Evolutionary conservation across 2,797 vertebrate species (phyloP).

Genomic region (Danio jaintianensis): DNA sequence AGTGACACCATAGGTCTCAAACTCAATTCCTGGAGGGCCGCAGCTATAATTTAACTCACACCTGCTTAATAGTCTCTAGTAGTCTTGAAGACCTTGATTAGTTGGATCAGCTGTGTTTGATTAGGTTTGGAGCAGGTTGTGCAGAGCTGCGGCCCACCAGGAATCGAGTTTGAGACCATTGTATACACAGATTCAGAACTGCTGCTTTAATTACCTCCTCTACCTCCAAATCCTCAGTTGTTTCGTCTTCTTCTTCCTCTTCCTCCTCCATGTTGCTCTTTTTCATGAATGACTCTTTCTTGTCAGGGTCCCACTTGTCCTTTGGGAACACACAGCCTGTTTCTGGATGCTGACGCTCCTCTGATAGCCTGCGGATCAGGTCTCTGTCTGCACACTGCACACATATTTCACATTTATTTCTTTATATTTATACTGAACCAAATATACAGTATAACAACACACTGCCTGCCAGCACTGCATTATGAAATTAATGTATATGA

Average conservation of each 20-base stretch:
- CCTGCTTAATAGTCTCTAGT: too few relatives aligned
- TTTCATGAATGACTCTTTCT: slow-evolving; percentile 69
- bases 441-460: neutral
- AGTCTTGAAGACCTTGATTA: too few relatives aligned
- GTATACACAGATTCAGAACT: too few relatives aligned
- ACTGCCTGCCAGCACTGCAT: neutral
- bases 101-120: too few relatives aligned
- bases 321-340: slow-evolving; percentile 81
- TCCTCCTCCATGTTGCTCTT: slow-evolving; percentile 66
- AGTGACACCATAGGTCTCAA: too few relatives aligned
- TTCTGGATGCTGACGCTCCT: slow-evolving; percentile 82
- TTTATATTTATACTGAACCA: neutral
- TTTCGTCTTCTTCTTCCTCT: slow-evolving; percentile 71
- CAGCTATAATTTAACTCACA: too few relatives aligned
- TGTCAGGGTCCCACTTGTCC: slow-evolving; percentile 79
- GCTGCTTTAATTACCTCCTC: slow-evolving; percentile 35
- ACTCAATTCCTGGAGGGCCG: too few relatives aligned
- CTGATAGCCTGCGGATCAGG: slow-evolving; percentile 82
- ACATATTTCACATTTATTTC: neutral
- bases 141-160: too few relatives aligned
- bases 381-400: slow-evolving; percentile 88
- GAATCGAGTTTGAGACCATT: too few relatives aligned
- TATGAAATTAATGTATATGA: neutral
- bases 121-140: too few relatives aligned
- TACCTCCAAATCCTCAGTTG: slow-evolving; percentile 57